These are phyloP conservation scores for Phylloscopus trochiloides DNA, from an alignment of 2,113 vertebrate genomes.

Conservation along the genomic window DNA sequence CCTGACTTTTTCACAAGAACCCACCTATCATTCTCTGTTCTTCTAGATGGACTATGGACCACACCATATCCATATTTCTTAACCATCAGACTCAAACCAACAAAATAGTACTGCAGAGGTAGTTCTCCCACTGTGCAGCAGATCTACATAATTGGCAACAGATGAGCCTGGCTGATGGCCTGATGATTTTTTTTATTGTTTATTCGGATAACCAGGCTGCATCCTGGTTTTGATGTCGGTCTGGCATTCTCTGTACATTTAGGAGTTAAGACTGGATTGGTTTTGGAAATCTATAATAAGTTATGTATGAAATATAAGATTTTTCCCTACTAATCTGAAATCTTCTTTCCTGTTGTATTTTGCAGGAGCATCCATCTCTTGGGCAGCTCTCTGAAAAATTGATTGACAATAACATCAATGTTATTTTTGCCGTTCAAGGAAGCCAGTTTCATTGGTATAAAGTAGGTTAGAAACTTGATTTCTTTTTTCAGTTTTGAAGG, in stretches of 20 bases:
- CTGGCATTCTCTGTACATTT: background rate
- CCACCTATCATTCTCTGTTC: background rate
- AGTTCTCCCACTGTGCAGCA: background rate
- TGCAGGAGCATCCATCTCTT: constrained; percentile 92
- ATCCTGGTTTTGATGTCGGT: background rate
- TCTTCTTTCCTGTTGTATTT: constrained; percentile 27
- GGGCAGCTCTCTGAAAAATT: constrained; percentile 91
- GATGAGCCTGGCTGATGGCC: background rate
- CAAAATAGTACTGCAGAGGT: background rate
- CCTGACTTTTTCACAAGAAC: background rate
- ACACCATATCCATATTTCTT: background rate
- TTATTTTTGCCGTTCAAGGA: constrained; percentile 93
- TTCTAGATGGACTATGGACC: background rate
- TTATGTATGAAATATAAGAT: background rate
- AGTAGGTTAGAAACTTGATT: constrained; percentile 78
- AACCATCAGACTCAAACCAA: background rate
- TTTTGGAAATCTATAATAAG: background rate
- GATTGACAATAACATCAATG: constrained; percentile 90
- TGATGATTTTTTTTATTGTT: background rate
- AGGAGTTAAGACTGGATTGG: background rate
- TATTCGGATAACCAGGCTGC: background rate
- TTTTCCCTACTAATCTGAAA: background rate
- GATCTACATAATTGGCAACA: background rate
- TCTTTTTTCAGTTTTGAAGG: background rate
- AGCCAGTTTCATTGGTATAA: constrained; percentile 95